Conservation (phyloP, 1,140 invertebrate species). For the Caenorhabditis briggsae region DNA sequence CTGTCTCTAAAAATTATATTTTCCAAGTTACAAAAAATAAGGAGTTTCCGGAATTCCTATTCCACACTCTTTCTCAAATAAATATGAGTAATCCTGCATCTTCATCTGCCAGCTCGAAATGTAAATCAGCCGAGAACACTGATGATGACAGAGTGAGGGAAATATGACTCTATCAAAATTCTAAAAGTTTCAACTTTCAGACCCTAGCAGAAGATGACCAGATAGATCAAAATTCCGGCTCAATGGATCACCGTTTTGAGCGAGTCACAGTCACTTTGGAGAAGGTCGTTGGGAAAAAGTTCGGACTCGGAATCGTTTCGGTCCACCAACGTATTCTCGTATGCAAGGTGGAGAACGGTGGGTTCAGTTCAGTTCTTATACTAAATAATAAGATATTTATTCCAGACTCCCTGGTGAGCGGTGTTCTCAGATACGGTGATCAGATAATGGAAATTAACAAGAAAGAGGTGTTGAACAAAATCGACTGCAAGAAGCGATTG, state of each 20-base stretch:
- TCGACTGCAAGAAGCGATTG: slow-evolving; percentile 41
- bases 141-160: slow-evolving; percentile 15
- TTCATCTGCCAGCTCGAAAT: background rate
- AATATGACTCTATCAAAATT: background rate
- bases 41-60: too few relatives aligned
- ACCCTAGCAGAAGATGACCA: slow-evolving; percentile 35
- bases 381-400: background rate
- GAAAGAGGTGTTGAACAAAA: slow-evolving; percentile 6
- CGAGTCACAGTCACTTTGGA: background rate
- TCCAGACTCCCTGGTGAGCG: slow-evolving; percentile 12
- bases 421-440: slow-evolving; percentile 40
- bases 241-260: slow-evolving; percentile 37
- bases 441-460: slow-evolving; percentile 37
- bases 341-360: slow-evolving; percentile 24
- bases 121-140: slow-evolving; percentile 1
- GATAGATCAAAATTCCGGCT: slow-evolving; percentile 23
- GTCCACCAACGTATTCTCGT: slow-evolving; percentile 37
- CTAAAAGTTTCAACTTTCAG: background rate
- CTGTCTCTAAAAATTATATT: too few relatives aligned
- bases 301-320: slow-evolving; percentile 23
- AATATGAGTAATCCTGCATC: too few relatives aligned
- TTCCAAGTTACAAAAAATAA: too few relatives aligned
- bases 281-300: background rate
- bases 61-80: too few relatives aligned
- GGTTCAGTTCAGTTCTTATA: too few relatives aligned